phyloP scores from a whole-genome alignment of 2,797 vertebrate species.

The Tragelaphus eurycerus region DNA sequence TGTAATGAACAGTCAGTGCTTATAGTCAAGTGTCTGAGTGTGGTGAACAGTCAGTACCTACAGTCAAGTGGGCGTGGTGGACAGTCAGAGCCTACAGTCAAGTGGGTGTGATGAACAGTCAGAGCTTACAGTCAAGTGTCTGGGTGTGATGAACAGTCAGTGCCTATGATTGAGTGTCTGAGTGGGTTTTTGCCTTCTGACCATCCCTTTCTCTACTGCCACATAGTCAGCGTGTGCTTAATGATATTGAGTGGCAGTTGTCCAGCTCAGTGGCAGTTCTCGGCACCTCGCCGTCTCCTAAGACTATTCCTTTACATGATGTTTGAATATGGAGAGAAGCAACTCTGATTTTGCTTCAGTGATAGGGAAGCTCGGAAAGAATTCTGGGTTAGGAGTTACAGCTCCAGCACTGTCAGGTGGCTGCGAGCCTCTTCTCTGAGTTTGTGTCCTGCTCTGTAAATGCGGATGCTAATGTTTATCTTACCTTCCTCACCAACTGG shows the following conservation, averaged over 20 bases:
- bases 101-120: background rate
- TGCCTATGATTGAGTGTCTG: background rate
- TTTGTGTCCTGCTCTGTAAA: background rate
- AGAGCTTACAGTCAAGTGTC: fast-evolving
- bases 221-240: background rate
- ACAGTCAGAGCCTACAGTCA: fast-evolving
- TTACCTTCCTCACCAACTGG: background rate
- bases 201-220: background rate
- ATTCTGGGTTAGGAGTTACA: background rate
- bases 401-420: background rate
- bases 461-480: background rate
- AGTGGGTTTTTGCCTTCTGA: background rate
- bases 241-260: background rate
- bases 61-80: background rate
- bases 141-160: background rate
- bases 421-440: background rate
- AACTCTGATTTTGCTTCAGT: background rate
- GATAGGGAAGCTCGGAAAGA: background rate
- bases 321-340: background rate
- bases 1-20: background rate
- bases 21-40: fast-evolving
- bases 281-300: background rate
- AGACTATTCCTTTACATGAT: background rate
- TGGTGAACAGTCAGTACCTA: background rate
- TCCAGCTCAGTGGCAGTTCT: background rate